A percentile compares a stretch with the other conserved stretches of the same genome.
These are phyloP conservation scores for Vespertilio murinus DNA, from an alignment of 2,797 vertebrate species.

Conservation along the genomic window DNA sequence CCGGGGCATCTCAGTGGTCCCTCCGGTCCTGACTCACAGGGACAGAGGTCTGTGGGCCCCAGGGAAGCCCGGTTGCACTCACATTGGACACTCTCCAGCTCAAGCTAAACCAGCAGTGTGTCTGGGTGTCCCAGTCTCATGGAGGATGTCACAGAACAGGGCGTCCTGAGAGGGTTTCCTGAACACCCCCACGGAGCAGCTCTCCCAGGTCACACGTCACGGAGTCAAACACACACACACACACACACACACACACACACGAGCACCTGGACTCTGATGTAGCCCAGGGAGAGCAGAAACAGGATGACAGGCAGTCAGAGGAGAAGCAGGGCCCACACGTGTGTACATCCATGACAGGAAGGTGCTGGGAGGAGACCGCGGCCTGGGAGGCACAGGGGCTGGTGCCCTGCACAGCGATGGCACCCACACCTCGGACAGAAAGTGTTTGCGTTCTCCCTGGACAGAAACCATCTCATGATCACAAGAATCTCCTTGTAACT, in stretches of 20 bases:
- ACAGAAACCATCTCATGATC: no score
- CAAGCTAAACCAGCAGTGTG: no score
- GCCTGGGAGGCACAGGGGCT: not conserved
- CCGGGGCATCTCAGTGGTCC: not conserved
- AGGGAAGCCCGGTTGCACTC: not conserved
- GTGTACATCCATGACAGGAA: no score
- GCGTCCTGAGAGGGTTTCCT: not conserved
- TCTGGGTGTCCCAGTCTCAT: no score
- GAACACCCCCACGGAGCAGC: not conserved
- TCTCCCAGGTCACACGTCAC: not conserved
- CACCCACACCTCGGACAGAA: no score
- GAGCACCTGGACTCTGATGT: not conserved
- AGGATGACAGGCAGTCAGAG: no score
- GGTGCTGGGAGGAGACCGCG: no score
- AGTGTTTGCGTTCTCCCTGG: no score
- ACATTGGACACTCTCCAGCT: no score
- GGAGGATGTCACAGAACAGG: not conserved
- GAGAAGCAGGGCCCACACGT: not conserved
- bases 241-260: not conserved
- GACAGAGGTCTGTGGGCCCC: fast-evolving
- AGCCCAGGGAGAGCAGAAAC: no score
- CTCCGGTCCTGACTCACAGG: fast-evolving
- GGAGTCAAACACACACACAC: not conserved
- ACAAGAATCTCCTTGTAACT: not conserved
- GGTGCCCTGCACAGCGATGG: no score